Evolutionary conservation across 2,888 invertebrate species (phyloP), one percentile per base, ranked within the genome.

Genomic region (Gerris lacustris): DNA sequence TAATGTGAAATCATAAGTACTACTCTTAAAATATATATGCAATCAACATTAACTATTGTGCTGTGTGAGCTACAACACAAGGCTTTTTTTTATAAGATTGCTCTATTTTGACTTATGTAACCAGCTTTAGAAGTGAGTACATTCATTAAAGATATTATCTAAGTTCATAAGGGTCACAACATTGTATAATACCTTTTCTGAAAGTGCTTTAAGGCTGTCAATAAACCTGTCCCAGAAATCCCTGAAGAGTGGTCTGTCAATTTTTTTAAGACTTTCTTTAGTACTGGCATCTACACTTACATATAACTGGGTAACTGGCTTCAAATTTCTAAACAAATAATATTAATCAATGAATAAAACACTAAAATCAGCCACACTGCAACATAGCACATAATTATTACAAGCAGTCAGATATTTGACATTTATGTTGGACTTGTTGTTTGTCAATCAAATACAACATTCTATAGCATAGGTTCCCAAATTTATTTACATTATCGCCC

Each of bases 201-300:
- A 77, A 9, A 86, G 78, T 4, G 83, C 84, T 73, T 78, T 78
- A 63, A 85, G 77, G 76, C 84, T 83, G 71, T 81, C 82, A 6
- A 84, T 73, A 73, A 84, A 84, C 64, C 85, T 76, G 72, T 83
- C 82, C 85, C 85, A 85, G 77, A 83, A 86, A 77, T 85, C 85
- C 72, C 79, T 79, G 77, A 85, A 85, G 47, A 85, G 77, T 5
- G 85, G 85, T 5, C 85, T 78, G 76, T 85, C 85, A 71, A 85
- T 84, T 77, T 83, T 83, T 77, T 85, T 84, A 72, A 85, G 77
- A 73, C 82, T 82, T 7, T 84, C 83, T 77, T 84, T 84, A 17
- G 83, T 83, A 72, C 82, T 82, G 7, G 85, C 85, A 77, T 86
- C 85, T 5, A 85, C 84, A 76, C 84, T 85, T 4, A 86, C 85